Conservation (phyloP, 1,140 invertebrate genomes). For the Pseudomyrmex flavicornis region DNA sequence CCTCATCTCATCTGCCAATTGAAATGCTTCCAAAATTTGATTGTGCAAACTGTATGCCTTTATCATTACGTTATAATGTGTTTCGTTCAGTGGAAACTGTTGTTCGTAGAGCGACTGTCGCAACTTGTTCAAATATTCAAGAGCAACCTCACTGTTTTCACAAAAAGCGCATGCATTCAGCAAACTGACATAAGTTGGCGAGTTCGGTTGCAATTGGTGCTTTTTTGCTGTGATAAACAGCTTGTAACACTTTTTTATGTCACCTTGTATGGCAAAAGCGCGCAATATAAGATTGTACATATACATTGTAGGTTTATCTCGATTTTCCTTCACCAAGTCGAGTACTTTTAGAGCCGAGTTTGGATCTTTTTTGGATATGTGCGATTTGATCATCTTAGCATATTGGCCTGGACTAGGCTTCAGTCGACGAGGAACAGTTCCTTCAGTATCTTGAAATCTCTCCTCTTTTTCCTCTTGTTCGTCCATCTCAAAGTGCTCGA, state of each 20-base stretch:
- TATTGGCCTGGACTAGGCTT: slow-evolving; percentile 87
- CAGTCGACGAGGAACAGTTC: slow-evolving; percentile 57
- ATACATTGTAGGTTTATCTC: slow-evolving; percentile 91
- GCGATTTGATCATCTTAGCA: slow-evolving; percentile 89
- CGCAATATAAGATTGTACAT: slow-evolving; percentile 93
- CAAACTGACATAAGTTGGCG: slow-evolving; percentile 92
- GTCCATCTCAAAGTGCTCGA: slow-evolving; percentile 76
- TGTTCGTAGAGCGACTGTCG: slow-evolving; percentile 86
- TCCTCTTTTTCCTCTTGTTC: slow-evolving; percentile 77
- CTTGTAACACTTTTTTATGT: slow-evolving; percentile 93
- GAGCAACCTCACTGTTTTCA: slow-evolving; percentile 88
- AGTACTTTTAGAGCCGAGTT: slow-evolving; percentile 91
- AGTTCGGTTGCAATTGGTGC: slow-evolving; percentile 88
- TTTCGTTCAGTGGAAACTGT: slow-evolving; percentile 89
- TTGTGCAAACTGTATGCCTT: slow-evolving; percentile 95
- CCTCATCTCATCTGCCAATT: slow-evolving; percentile 93
- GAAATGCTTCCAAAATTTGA: slow-evolving; percentile 91
- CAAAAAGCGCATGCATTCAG: slow-evolving; percentile 95
- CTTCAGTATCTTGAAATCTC: slow-evolving; percentile 74
- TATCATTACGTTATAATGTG: slow-evolving; percentile 95
- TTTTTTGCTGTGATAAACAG: slow-evolving; percentile 94
- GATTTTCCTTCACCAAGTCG: slow-evolving; percentile 91
- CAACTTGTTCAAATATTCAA: slow-evolving; percentile 84
- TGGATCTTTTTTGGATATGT: slow-evolving; percentile 87
- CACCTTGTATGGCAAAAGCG: slow-evolving; percentile 92